phyloP scores from a whole-genome alignment of 2,888 invertebrate species.

The Pammene aurita region DNA sequence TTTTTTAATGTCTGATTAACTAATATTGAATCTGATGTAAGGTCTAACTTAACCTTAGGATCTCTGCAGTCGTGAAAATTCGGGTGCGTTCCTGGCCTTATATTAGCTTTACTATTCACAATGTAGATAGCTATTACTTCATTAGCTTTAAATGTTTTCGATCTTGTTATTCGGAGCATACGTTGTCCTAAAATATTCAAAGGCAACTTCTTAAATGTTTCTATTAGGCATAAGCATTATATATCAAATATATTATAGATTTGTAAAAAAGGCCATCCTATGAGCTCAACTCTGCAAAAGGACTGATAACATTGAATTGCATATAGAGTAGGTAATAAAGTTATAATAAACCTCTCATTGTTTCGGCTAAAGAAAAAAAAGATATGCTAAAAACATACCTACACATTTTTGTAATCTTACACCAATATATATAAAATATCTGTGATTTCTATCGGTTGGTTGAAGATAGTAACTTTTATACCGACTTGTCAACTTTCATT shows the following conservation, averaged over 20 bases:
- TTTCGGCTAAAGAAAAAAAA: neutral
- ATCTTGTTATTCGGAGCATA: neutral
- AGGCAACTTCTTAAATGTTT: constrained; percentile 1
- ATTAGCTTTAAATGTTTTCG: neutral
- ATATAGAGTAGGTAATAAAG: neutral
- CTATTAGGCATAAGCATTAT: constrained; percentile 11
- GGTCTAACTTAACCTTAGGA: too few relatives aligned
- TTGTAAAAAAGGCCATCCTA: constrained; percentile 9
- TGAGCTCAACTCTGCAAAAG: constrained; percentile 2
- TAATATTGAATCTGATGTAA: too few relatives aligned
- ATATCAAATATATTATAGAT: neutral
- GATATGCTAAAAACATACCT: neutral
- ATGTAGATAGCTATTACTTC: constrained; percentile 4
- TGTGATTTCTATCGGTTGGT: too few relatives aligned
- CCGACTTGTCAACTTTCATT: too few relatives aligned
- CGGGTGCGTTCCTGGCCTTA: neutral
- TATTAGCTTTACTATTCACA: constrained; percentile 7
- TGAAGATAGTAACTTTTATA: too few relatives aligned
- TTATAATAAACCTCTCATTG: neutral
- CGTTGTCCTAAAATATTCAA: neutral
- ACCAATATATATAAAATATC: too few relatives aligned
- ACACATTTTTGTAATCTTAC: too few relatives aligned
- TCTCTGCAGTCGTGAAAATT: neutral
- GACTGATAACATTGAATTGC: neutral
- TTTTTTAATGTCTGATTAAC: too few relatives aligned